Evolutionary conservation across 92 coral and sea anemone species (phyloP).

Genomic region (Epizoanthus rinbou): DNA sequence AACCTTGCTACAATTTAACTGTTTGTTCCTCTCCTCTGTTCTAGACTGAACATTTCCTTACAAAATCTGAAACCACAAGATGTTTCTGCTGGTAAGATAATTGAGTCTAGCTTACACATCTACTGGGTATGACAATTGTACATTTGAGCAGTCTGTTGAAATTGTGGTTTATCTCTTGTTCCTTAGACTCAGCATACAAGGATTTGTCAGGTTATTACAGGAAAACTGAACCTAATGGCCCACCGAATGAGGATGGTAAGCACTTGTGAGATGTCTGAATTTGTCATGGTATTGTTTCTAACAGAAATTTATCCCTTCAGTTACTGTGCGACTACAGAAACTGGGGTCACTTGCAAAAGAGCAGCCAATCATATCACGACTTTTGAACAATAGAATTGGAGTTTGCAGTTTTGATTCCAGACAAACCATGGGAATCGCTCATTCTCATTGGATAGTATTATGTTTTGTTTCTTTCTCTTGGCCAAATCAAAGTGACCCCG

Average conservation of each 20-base stretch:
- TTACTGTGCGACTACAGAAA: too few species aligned
- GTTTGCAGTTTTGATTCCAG: too few species aligned
- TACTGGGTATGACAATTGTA: background rate
- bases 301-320: too few species aligned
- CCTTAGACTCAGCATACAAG: constrained; percentile 77
- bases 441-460: too few species aligned
- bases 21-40: background rate
- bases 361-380: too few species aligned
- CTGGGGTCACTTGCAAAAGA: too few species aligned
- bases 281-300: too few species aligned
- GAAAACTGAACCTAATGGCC: constrained; percentile 79
- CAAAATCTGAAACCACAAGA: constrained; percentile 34
- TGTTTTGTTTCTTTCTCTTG: too few species aligned
- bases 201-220: constrained; percentile 89
- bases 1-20: background rate
- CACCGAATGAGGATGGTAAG: constrained; percentile 68
- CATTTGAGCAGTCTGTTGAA: background rate
- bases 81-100: constrained; percentile 5
- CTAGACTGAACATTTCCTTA: constrained; percentile 21
- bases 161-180: background rate
- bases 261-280: background rate
- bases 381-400: too few species aligned
- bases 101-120: background rate
- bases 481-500: too few species aligned
- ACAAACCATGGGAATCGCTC: too few species aligned